A percentile compares a stretch with the other conserved stretches of the same genome.
These are phyloP conservation scores for Portunus trituberculatus DNA, from an alignment of 1,140 invertebrate genomes.

Conservation along the genomic window DNA sequence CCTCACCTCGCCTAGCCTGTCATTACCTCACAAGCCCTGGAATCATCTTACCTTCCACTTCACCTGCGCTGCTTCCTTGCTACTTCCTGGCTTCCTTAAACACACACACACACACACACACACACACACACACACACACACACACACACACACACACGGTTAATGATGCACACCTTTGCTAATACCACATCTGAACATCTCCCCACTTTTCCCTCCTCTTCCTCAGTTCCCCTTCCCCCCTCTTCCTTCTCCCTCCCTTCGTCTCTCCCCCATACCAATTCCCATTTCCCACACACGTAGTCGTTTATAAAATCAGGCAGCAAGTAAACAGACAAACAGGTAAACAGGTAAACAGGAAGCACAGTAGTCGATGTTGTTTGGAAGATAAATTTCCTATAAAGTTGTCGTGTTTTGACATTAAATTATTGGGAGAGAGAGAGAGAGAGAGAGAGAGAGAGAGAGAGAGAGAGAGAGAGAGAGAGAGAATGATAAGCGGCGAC, in stretches of 20 bases:
- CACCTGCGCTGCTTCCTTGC: neutral
- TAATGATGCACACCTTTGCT: neutral
- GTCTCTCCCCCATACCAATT: neutral
- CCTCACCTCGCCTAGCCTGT: neutral
- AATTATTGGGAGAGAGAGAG: neutral
- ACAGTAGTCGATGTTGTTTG: too few species aligned
- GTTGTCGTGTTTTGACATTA: neutral
- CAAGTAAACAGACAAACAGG: too few species aligned
- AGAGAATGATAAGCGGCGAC: neutral
- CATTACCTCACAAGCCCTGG: neutral
- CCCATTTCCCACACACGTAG: neutral
- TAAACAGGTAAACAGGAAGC: too few species aligned
- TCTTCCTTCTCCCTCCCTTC: neutral
- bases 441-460: constrained; percentile 41
- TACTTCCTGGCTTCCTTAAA: neutral
- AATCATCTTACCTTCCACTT: neutral
- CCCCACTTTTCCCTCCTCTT: neutral
- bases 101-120: constrained; percentile 48
- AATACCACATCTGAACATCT: neutral
- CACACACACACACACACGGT: constrained; percentile 31
- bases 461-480: constrained; percentile 37
- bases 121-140: constrained; percentile 42
- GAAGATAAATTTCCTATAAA: too few species aligned
- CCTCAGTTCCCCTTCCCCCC: neutral
- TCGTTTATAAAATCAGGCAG: neutral